Evolutionary conservation across 2,113 vertebrate species (phyloP).

Genomic region (Sebastes schlegelii): DNA sequence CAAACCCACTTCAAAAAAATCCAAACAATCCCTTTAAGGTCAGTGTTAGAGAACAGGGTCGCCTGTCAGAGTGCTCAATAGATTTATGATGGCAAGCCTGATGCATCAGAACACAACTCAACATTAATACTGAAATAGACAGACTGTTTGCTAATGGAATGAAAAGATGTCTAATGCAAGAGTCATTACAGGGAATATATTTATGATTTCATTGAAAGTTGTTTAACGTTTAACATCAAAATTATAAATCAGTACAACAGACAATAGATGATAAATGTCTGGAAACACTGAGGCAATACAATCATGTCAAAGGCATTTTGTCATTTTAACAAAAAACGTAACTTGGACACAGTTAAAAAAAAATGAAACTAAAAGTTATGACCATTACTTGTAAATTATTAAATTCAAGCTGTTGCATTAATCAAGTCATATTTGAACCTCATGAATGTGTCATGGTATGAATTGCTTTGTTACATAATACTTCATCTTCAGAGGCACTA

Average conservation of each 20-base stretch:
- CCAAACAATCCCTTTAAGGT: too few species aligned
- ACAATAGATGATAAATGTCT: not conserved
- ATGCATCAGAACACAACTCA: too few species aligned
- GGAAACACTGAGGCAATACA: not conserved
- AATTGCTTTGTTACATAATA: not conserved
- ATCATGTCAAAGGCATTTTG: not conserved
- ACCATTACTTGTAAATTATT: not conserved
- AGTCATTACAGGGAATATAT: not conserved
- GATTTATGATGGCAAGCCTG: too few species aligned
- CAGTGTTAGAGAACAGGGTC: too few species aligned
- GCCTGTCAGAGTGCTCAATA: too few species aligned
- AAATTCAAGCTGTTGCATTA: not conserved
- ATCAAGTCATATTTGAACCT: conserved; percentile 24
- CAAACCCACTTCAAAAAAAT: too few species aligned
- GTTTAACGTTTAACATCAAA: not conserved
- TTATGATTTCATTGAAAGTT: not conserved
- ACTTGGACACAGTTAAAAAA: not conserved
- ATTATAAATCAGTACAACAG: not conserved
- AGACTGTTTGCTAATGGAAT: not conserved
- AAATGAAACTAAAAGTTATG: not conserved
- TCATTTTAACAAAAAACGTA: not conserved
- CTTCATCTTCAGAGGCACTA: not conserved
- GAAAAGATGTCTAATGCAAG: not conserved
- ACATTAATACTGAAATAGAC: not conserved
- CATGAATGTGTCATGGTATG: not conserved